Base-by-base conservation (phyloP, 2,888 invertebrate genomes). In the Silvanus unidentatus region DNA sequence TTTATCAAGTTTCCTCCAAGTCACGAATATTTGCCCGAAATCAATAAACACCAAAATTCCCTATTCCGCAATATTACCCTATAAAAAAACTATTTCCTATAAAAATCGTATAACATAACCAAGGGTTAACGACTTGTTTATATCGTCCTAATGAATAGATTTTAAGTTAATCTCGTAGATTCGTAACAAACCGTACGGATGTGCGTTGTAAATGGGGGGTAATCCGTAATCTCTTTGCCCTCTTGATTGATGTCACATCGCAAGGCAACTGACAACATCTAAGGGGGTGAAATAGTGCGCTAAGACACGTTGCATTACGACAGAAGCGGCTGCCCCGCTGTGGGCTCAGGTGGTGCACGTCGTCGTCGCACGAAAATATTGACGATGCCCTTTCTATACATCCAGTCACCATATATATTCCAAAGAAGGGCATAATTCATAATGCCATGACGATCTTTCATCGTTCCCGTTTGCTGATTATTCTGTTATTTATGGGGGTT, bases 241-340 rank as follows among this genome's bases (percentile, higher is more conserved):
- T 47, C 53, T 49, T 62, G 63, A 64, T 62, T 59, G 62, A 63
- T 64, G 60, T 57, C 58, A 50, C 49, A 44, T 49, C 47, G 52
- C 55, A 52, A 53, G 55, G 51, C 57, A 54, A 56, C 49, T 59
- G 62, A 63, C 62, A 59, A 55, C 43, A 44, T 51, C 43, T 43
- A 44, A 54, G 58, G 60, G 28, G 58, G 58, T 58, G 57, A 60
- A 59, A 60, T 62, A 60, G 59, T 55, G 54, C 41, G 48, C 22
- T 22, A 22, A 22, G 22, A 22, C 22, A 22, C 22, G 22, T 22
- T 22, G 22, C 22, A 22, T 22, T 22, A 22, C 22, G 3, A 8
- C 8, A 8, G 22, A 22, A 8, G 8, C 22, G 22, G 22, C 22
- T 41, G 47, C 48, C 54, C 52, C 50, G 44, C 42, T 22, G n/a